Evolutionary conservation across 2,113 vertebrate genomes (phyloP).

Genomic region (Gadus macrocephalus): DNA sequence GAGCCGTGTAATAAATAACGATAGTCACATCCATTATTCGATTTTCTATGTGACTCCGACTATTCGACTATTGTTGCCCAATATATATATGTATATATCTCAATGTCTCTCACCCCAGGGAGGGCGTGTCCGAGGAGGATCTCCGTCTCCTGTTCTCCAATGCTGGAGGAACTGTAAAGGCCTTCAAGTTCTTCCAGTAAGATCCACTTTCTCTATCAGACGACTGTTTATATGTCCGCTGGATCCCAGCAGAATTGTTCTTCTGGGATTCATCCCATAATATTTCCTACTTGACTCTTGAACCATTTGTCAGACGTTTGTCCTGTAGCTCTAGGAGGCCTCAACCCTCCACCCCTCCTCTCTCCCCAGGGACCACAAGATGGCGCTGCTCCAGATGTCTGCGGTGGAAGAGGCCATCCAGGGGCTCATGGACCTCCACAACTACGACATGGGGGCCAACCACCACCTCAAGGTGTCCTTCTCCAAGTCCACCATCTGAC

Average conservation of each 20-base stretch:
- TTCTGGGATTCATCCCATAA: no score
- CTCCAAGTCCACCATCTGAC: constrained; percentile 96
- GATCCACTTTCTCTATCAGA: constrained; percentile 36
- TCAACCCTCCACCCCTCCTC: constrained; percentile 55
- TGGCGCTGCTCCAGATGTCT: constrained; percentile 98
- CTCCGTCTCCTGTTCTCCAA: constrained; percentile 94
- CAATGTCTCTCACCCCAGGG: constrained; percentile 64
- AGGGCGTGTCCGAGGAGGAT: constrained; percentile 90
- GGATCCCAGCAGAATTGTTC: no score
- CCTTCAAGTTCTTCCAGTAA: constrained; percentile 99
- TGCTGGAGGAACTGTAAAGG: constrained; percentile 93
- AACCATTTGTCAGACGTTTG: no score
- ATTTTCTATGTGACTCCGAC: no score
- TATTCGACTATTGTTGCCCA: no score
- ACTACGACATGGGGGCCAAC: constrained; percentile 96
- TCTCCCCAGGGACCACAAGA: constrained; percentile 91
- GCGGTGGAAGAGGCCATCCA: constrained; percentile 98
- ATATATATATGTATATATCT: no score
- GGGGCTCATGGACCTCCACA: constrained; percentile 95
- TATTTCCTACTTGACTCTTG: no score
- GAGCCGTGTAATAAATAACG: no score
- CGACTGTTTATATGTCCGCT: no score
- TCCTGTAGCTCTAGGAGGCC: no score
- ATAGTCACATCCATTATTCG: no score
- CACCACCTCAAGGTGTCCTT: constrained; percentile 99